A percentile compares a stretch with the other conserved stretches of the same genome.
phyloP scores from a whole-genome alignment of 2,113 vertebrate species.

The Entomyzon cyanotis region DNA sequence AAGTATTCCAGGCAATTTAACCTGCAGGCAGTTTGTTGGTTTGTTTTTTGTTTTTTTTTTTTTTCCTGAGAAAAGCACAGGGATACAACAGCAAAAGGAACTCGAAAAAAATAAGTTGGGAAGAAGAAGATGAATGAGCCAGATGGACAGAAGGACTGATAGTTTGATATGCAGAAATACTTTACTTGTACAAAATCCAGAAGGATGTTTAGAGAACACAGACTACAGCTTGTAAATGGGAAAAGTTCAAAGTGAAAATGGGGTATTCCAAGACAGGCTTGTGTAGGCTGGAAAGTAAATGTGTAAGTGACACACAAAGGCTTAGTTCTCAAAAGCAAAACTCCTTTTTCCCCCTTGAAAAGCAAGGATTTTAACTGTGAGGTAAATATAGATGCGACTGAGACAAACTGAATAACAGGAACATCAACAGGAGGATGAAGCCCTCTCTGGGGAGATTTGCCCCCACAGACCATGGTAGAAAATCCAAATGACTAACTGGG shows the following conservation, averaged over 20 bases:
- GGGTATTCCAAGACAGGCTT: neutral
- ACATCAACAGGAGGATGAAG: neutral
- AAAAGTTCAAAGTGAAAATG: neutral
- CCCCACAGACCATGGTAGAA: neutral
- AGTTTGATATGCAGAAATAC: conserved; percentile 2
- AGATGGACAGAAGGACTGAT: conserved; percentile 46
- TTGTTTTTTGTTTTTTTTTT: neutral
- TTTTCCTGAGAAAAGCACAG: neutral
- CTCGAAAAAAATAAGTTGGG: neutral
- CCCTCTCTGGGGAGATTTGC: neutral
- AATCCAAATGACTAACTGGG: neutral
- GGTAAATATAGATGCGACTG: neutral
- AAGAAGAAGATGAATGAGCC: conserved; percentile 3
- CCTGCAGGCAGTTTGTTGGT: neutral
- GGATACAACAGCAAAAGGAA: neutral
- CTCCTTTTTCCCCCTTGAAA: neutral
- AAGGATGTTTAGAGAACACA: neutral
- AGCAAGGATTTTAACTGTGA: neutral
- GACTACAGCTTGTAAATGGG: neutral
- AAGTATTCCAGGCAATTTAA: conserved; percentile 55
- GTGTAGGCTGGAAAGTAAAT: neutral
- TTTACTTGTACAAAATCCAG: neutral
- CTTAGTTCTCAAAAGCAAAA: neutral
- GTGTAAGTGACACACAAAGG: neutral
- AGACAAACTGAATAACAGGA: neutral